Evolutionary conservation across 2,888 invertebrate species (phyloP).

Genomic region (Mallateleia sp.): DNA sequence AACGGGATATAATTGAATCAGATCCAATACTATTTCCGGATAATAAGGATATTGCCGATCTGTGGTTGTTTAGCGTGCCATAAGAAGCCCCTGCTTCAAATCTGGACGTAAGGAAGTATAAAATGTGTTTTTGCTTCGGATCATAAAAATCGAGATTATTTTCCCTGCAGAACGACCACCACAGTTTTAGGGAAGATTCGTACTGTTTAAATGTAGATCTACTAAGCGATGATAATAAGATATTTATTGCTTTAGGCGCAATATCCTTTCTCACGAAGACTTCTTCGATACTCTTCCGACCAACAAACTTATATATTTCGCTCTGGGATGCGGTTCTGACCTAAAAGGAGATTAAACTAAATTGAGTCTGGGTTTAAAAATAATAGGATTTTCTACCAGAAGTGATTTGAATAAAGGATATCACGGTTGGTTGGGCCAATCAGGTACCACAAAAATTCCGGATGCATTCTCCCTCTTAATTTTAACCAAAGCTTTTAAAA

Average conservation of each 20-base stretch:
- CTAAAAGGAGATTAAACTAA: neutral
- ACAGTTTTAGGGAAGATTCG: too few species aligned
- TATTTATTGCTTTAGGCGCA: too few species aligned
- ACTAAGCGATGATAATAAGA: too few species aligned
- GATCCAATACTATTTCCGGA: neutral
- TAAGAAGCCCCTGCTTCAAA: constrained; percentile 24
- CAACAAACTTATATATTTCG: too few species aligned
- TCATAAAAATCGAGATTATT: neutral
- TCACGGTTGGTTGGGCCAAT: too few species aligned
- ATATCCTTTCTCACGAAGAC: too few species aligned
- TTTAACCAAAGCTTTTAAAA: too few species aligned
- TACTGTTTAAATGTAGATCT: too few species aligned
- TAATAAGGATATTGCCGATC: constrained; percentile 26
- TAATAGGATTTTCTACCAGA: neutral
- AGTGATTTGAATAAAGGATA: neutral
- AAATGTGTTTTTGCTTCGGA: neutral
- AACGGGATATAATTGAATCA: neutral
- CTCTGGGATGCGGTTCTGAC: too few species aligned
- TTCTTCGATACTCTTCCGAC: too few species aligned
- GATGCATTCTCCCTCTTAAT: too few species aligned
- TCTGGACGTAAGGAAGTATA: neutral
- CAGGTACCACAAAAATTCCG: neutral
- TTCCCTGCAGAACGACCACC: neutral
- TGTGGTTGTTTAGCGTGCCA: constrained; percentile 21
- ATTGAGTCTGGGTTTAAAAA: neutral